Percentiles rank a stretch among this genome's conserved stretches.
These are phyloP conservation scores for Kryptopterus vitreolus DNA, from an alignment of 2,797 vertebrate species.

Conservation along the genomic window DNA sequence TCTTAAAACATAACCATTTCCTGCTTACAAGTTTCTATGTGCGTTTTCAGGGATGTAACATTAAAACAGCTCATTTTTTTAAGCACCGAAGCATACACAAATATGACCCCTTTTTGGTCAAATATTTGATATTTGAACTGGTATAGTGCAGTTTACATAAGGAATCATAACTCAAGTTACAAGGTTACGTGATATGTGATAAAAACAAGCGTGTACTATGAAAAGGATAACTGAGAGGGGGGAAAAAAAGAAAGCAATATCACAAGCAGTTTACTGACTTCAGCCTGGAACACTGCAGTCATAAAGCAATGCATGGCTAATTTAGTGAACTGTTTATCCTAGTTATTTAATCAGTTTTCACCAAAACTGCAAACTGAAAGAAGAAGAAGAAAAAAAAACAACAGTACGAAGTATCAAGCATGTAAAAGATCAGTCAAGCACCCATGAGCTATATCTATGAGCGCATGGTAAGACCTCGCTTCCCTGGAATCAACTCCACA, in stretches of 20 bases:
- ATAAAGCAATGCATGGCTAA: slow-evolving; percentile 43
- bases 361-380: slow-evolving; percentile 60
- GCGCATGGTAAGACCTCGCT: slow-evolving; percentile 57
- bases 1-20: slow-evolving; percentile 60
- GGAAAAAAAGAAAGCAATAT: slow-evolving; percentile 25
- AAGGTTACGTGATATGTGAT: slow-evolving; percentile 55
- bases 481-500: slow-evolving; percentile 43
- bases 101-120: slow-evolving; percentile 54
- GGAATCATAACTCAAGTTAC: slow-evolving; percentile 64
- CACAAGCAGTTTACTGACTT: slow-evolving; percentile 44
- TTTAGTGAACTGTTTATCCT: slow-evolving; percentile 48
- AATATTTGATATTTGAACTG: slow-evolving; percentile 59
- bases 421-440: slow-evolving; percentile 60
- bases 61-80: slow-evolving; percentile 65
- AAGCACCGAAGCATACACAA: slow-evolving; percentile 74
- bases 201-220: slow-evolving; percentile 50
- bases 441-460: slow-evolving; percentile 45
- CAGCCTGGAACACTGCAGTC: slow-evolving; percentile 53
- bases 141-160: slow-evolving; percentile 67
- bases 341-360: slow-evolving; percentile 62
- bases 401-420: slow-evolving; percentile 68
- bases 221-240: slow-evolving; percentile 43
- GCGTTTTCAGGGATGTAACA: slow-evolving; percentile 66
- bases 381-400: slow-evolving; percentile 63
- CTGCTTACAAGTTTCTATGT: slow-evolving; percentile 58